Conservation (phyloP, 2,888 invertebrate species). For the Coelogynopora nodosa region DNA sequence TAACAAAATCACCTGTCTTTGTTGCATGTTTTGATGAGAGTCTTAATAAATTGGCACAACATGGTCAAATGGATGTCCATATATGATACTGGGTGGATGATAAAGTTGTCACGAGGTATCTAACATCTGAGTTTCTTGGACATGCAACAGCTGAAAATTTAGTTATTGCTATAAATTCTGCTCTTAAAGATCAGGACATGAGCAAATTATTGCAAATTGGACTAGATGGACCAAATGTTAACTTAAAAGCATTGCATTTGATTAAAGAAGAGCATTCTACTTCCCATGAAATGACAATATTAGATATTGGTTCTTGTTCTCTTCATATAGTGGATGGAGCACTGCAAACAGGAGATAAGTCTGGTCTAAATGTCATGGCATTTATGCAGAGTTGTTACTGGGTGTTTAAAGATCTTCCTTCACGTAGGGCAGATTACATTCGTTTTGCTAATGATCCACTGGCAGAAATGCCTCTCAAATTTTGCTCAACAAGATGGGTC, state of each 20-base stretch:
- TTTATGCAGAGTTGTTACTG: neutral
- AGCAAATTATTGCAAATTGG: conserved; percentile 2
- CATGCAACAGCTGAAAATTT: conserved; percentile 26
- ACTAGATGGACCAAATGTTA: conserved; percentile 27
- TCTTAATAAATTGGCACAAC: neutral
- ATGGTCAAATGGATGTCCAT: conserved; percentile 21
- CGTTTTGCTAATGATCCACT: conserved; percentile 9
- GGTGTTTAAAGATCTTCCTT: conserved; percentile 29
- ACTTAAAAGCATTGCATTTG: neutral
- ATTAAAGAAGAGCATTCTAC: conserved; percentile 6
- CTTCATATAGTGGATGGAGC: conserved; percentile 32
- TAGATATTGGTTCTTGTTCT: conserved; percentile 14
- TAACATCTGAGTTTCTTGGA: conserved; percentile 26
- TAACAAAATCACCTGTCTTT: neutral
- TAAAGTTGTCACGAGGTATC: conserved; percentile 26
- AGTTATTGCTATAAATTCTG: neutral
- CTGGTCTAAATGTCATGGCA: neutral
- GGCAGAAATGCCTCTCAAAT: conserved; percentile 14
- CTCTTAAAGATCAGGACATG: neutral
- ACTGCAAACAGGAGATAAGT: neutral
- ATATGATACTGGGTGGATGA: conserved; percentile 20
- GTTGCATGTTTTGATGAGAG: conserved; percentile 25
- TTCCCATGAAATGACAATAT: neutral
- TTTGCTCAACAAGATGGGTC: conserved; percentile 17
- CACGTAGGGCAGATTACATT: conserved; percentile 6